Base-by-base conservation (phyloP, 2,888 invertebrate species). In the Deilephila elpenor region DNA sequence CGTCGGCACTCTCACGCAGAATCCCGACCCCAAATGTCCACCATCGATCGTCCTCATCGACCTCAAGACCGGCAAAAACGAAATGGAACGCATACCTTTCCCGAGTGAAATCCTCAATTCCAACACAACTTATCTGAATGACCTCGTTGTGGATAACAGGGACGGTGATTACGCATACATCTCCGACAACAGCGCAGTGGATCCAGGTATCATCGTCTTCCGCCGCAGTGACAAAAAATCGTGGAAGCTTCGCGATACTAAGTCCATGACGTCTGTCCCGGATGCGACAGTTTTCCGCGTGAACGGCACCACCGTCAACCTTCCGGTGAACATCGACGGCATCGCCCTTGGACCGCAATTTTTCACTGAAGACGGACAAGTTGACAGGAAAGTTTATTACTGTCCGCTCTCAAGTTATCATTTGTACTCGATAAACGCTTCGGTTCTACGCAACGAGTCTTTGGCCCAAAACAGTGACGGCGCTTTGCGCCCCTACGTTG, bases 171-270 rank as follows among this genome's bases (percentile, higher is more conserved):
- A 95, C 84, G 97, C 97, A 1, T 97, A 97, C 83, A 97, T 97
- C 59, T 96, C 96, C 0, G 97, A 97, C 88, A 96, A 96, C 82
- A 96, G 96, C 83, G 95, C 95, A 1, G 90, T 91, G 0, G 96
- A 97, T 89, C 97, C 97, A 7, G 97, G 97, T 53, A 95, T 97
- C 74, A 96, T 97, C 74, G 97, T 97, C 11, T 97, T 96, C 88
- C 96, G 96, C 1, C 89, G 96, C 60, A 92, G 93, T 75, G 95
- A 96, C 79, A 95, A 96, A 79, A 95, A 95, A 73, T 95, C 96
- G 11, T 97, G 97, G 97, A 97, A 97, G 88, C 89, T 97, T 73
- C 95, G 96, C 2, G 96, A 97, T 81, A 85, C 90, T 5, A 90
- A 91, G 61, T 96, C 96, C 1, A 97, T 97, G 97, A 90, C 89